A percentile compares a stretch with the other conserved stretches of the same genome.
Conservation (phyloP, 2,797 vertebrate species). For the Falco berigora region DNA sequence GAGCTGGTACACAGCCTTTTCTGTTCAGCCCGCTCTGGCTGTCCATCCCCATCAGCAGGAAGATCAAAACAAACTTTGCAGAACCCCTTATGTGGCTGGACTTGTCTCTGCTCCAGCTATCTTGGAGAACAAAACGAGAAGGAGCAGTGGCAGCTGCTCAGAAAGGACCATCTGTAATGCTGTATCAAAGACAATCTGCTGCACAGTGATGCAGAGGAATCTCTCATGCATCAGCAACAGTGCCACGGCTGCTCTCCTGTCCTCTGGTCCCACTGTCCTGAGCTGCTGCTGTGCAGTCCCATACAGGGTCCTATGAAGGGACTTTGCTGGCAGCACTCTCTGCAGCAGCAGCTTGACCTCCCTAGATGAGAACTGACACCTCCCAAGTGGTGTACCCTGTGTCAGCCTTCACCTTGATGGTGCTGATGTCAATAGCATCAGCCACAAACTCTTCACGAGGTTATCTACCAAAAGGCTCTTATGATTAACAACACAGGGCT, state of each 20-base stretch:
- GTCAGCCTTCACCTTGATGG: neutral
- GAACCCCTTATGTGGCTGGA: neutral
- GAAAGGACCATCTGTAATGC: neutral
- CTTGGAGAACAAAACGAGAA: neutral
- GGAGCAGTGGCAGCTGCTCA: neutral
- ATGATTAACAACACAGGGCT: neutral
- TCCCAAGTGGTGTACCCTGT: neutral
- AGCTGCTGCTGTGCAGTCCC: neutral
- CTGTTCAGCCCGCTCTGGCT: conserved; percentile 6
- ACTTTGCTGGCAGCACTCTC: neutral
- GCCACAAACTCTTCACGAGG: neutral
- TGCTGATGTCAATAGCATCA: neutral
- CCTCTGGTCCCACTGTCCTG: neutral
- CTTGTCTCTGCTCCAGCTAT: neutral
- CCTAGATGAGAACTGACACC: neutral
- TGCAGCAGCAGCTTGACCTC: neutral
- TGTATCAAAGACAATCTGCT: neutral
- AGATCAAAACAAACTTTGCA: conserved; percentile 15
- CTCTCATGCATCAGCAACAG: neutral
- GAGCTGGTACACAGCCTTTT: conserved; percentile 1
- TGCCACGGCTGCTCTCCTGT: neutral
- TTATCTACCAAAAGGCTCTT: neutral
- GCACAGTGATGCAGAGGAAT: neutral
- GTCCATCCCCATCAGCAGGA: conserved; percentile 2
- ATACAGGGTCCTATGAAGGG: neutral